Evolutionary conservation across 92 coral and sea anemone genomes (phyloP).

Genomic region (Heliopora coerulea): DNA sequence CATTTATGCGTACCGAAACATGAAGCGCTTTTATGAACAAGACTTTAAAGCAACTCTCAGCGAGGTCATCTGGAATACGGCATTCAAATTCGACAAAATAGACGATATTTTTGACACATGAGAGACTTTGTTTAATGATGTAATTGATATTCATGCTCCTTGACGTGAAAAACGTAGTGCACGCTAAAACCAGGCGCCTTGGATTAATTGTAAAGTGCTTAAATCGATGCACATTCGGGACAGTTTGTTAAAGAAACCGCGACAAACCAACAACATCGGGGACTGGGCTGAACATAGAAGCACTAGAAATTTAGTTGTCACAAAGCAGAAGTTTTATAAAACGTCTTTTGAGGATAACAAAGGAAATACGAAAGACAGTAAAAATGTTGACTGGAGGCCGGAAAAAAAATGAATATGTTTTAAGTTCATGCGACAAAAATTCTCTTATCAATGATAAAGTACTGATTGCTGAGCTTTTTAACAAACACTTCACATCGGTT

Average conservation of each 20-base stretch:
- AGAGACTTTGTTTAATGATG: slow-evolving; percentile 13
- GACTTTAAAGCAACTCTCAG: slow-evolving; percentile 1
- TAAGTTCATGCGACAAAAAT: no score
- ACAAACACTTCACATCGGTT: slow-evolving; percentile 45
- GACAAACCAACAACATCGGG: background rate
- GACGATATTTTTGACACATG: slow-evolving; percentile 26
- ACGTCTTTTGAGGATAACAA: slow-evolving; percentile 36
- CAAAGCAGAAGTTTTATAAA: slow-evolving; percentile 21
- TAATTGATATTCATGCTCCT: slow-evolving; percentile 2
- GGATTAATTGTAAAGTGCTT: slow-evolving; percentile 24
- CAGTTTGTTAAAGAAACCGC: background rate
- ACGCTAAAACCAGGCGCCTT: slow-evolving; percentile 21
- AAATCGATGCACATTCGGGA: slow-evolving; percentile 2
- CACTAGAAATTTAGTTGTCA: slow-evolving; percentile 15
- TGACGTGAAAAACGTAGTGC: slow-evolving; percentile 30
- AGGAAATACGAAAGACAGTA: background rate
- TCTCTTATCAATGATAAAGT: no score
- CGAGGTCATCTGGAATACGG: slow-evolving; percentile 32
- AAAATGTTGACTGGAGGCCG: background rate
- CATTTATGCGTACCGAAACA: slow-evolving; percentile 21
- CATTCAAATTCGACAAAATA: slow-evolving; percentile 7
- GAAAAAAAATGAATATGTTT: background rate
- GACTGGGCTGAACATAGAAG: background rate
- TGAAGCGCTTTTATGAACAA: slow-evolving; percentile 33
- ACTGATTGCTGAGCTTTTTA: slow-evolving; percentile 42